Base-by-base conservation (phyloP, 2,797 vertebrate genomes). In the Danio choprae region DNA sequence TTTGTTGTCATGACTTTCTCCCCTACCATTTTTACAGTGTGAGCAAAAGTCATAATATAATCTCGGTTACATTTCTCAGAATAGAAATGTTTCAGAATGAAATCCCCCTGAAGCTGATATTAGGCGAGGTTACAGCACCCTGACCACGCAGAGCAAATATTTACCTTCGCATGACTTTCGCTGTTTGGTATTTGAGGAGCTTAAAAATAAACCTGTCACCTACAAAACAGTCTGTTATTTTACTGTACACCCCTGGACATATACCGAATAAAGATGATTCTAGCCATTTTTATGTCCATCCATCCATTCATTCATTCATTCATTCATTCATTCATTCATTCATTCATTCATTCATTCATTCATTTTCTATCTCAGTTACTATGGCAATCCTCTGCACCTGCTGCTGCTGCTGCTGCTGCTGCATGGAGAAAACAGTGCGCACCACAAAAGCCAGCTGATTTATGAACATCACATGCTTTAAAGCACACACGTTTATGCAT, bases 291-390 rank as follows among this genome's bases (percentile, higher is more conserved):
- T 1, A 29, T 29, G 29, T 3, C n/a, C n/a, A n/a, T 4, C 51
- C 13, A 51, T 72, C 78, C 7, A 46, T 79, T 74, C 59, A 79
- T 63, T 64, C 70, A 15, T 68, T 63, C 78, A 60, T 62, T 64
- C 78, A 60, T 4, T 51, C 13, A 51, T 72, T 78, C 7, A 46
- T 79, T 74, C 59, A 79, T 63, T 64, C 70, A 15, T 68, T 63
- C 78, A 60, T 4, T 51, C 13, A 51, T 72, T 78, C 7, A 46
- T 79, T 74, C 59, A 79, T 63, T 64, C 70, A 15, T 68, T 63
- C 78, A 60, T 62, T 64, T 63, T 53, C 36, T 43, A 38, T 12
- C 53, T 44, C 68, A 38, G 65, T 79, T 79, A 71, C 80, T 74
- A 70, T 74, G 51, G 75, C 44, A 58, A 74, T 76, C 36, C 60